A percentile compares a stretch with the other conserved stretches of the same genome.
Evolutionary conservation across 2,113 vertebrate species (phyloP).

Genomic region (Erythrocebus patas): DNA sequence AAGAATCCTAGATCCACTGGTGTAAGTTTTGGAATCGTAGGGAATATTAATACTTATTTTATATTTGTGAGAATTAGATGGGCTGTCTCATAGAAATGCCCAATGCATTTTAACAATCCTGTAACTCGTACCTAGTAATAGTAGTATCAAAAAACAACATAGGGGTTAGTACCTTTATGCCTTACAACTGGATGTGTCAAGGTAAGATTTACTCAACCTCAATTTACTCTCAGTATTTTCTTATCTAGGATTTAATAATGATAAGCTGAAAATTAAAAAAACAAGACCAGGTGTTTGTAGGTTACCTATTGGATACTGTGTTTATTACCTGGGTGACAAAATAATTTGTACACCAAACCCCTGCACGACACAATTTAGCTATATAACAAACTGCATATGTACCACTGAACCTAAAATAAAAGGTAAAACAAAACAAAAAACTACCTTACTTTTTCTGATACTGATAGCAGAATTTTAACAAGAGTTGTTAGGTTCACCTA

Average conservation of each 20-base stretch:
- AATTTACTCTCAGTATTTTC: neutral
- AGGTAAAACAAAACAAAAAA: too few species aligned
- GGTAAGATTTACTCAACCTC: neutral
- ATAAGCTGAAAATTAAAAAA: neutral
- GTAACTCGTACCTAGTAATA: neutral
- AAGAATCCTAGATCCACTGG: neutral
- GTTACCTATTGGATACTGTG: too few species aligned
- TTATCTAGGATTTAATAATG: neutral
- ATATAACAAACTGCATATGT: too few species aligned
- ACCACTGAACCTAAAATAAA: too few species aligned
- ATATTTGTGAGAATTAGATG: neutral
- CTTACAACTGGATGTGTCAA: neutral
- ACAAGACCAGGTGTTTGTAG: neutral
- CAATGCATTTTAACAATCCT: neutral
- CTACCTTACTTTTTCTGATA: neutral
- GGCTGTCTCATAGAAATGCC: neutral
- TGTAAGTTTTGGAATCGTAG: neutral
- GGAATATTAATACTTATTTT: neutral
- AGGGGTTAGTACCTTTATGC: neutral
- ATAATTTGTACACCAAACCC: too few species aligned
- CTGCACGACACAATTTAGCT: too few species aligned
- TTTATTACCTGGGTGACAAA: too few species aligned
- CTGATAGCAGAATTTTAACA: neutral
- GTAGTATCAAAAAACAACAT: neutral
- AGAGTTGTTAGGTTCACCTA: neutral